These are phyloP conservation scores for Amblyteles armatorius DNA, from an alignment of 2,888 invertebrate species.

Conservation along the genomic window DNA sequence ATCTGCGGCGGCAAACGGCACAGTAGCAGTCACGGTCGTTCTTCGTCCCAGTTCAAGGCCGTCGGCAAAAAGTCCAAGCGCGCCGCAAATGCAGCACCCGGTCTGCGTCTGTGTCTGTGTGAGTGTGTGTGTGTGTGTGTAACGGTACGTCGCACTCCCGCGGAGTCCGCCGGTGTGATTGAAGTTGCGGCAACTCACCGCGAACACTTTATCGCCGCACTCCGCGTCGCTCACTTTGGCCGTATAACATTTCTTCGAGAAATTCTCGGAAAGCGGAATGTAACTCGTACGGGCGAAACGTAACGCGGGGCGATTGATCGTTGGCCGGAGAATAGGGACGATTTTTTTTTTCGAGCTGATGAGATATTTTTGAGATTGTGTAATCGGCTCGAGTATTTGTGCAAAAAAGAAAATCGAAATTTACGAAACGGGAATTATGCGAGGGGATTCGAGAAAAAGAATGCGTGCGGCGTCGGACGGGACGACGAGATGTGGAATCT, in stretches of 20 bases:
- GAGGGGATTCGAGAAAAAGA: background rate
- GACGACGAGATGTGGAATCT: conserved; percentile 6
- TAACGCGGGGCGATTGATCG: background rate
- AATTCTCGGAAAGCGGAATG: conserved; percentile 25
- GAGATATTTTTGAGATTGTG: too few relatives aligned
- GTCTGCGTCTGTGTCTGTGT: background rate
- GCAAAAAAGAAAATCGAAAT: background rate
- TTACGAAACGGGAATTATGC: background rate
- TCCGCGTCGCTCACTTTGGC: conserved; percentile 30
- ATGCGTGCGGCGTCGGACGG: too few relatives aligned
- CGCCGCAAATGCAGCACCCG: conserved; percentile 65
- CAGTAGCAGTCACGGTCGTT: conserved; percentile 58
- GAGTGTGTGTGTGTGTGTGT: background rate
- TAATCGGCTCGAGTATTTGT: background rate
- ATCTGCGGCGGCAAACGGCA: conserved; percentile 40
- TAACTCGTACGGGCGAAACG: background rate
- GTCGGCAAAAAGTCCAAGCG: conserved; percentile 73
- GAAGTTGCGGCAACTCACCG: conserved; percentile 30
- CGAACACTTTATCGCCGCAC: conserved; percentile 3
- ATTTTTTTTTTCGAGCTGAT: background rate
- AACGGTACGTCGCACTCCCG: conserved; percentile 57
- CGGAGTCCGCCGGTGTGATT: conserved; percentile 40
- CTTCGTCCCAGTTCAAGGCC: conserved; percentile 74
- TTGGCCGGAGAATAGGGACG: background rate
- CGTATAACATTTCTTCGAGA: conserved; percentile 8